Percentiles rank a stretch among this genome's conserved stretches.
These are phyloP conservation scores for Podocnemis expansa DNA, from an alignment of 2,113 vertebrate species.

Conservation along the genomic window DNA sequence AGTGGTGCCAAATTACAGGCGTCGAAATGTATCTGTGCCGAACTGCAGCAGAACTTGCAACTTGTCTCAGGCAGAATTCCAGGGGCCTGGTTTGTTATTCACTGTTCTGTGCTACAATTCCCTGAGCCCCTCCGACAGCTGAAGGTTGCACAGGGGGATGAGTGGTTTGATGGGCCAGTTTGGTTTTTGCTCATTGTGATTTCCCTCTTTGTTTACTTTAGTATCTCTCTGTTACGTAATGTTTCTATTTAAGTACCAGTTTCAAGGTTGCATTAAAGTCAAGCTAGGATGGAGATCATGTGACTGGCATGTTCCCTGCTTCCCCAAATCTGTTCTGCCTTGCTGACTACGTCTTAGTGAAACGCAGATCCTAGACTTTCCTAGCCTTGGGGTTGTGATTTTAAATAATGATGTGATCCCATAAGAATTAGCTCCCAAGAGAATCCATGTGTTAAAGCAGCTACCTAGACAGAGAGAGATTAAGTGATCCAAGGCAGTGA, in stretches of 20 bases:
- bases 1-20: neutral
- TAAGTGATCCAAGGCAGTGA: neutral
- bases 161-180: neutral
- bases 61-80: neutral
- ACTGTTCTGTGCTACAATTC: neutral
- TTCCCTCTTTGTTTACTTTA: neutral
- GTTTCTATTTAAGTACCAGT: neutral
- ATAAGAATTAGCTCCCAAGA: neutral
- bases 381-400: neutral
- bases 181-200: fast-evolving
- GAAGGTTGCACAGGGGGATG: too few species aligned
- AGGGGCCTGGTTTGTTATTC: neutral
- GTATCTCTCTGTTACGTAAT: neutral
- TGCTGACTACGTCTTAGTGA: neutral
- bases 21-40: too few species aligned
- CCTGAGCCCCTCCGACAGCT: neutral
- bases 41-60: neutral
- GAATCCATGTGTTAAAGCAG: neutral
- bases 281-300: neutral
- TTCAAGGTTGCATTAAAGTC: neutral
- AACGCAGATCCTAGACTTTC: neutral
- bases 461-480: neutral
- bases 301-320: neutral
- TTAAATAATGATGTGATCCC: neutral
- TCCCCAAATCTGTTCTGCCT: neutral